Evolutionary conservation across 2,113 vertebrate species (phyloP).

Genomic region (Cebus imitator): DNA sequence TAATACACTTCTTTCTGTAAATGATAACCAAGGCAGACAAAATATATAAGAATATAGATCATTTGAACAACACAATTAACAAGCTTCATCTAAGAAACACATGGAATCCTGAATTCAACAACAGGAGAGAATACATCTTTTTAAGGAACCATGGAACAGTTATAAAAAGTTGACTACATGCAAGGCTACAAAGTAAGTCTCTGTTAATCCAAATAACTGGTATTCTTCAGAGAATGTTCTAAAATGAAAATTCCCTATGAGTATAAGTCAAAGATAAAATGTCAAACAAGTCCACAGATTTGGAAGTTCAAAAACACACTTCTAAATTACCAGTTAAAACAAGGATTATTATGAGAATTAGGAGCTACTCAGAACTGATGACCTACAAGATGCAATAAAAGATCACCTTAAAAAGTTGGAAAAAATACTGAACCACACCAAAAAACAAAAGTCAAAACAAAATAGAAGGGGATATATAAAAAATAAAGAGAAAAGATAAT

Average conservation of each 20-base stretch:
- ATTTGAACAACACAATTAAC: background rate
- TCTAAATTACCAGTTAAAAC: slow-evolving; percentile 22
- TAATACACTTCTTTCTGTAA: background rate
- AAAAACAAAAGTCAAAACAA: background rate
- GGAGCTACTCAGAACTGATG: background rate
- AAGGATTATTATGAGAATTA: slow-evolving; percentile 2
- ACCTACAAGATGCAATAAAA: background rate
- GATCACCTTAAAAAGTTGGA: background rate
- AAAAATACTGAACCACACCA: background rate
- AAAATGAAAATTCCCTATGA: background rate
- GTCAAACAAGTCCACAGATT: background rate
- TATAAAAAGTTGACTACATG: background rate
- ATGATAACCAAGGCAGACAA: background rate
- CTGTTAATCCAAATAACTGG: background rate
- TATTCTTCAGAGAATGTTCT: slow-evolving; percentile 1
- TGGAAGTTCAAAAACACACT: background rate
- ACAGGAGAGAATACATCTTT: background rate
- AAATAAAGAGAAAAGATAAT: background rate
- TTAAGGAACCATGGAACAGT: background rate
- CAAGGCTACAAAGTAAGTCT: background rate
- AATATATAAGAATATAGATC: background rate
- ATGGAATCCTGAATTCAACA: background rate
- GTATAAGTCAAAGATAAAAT: background rate
- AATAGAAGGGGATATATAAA: background rate
- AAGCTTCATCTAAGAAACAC: background rate